Evolutionary conservation across 2,113 vertebrate genomes (phyloP), one percentile per base, ranked within the genome.

Genomic region (Ceratotherium simum): DNA sequence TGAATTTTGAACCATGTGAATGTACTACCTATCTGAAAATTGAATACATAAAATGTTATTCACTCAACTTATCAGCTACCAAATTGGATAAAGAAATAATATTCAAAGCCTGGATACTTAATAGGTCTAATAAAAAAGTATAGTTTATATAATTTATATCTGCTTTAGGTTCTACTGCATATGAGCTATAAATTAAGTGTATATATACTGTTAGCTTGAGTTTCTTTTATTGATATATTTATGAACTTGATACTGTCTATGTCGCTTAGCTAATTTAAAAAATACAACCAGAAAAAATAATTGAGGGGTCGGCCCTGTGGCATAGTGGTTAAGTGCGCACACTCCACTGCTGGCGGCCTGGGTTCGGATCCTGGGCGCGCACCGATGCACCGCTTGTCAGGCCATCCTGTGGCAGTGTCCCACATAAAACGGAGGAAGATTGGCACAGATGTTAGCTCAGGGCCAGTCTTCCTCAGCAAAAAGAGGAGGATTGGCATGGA

Each of bases 51-150:
- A 75, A 94, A 23, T 36, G 20, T 54, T 73, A 58, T 54, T 91
- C 62, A 46, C 23, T 88, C 29, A 96, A 94, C 73, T 67, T 91
- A 91, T 84, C 27, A 75, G 62, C 60, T 82, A 36, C 33, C 90
- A 90, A 90, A 54, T 8, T 42, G 73, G 62, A 69, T 25, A 36
- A 87, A 69, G 33, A 90, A 93, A 29, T 90, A 64, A 93, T 20
- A 92, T 3, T 87, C 58, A 91, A 70, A 91, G 75, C 18, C 18
- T 91, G 51, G 69, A 87, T 62, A 21, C 5, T 67, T 79, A 75
- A 62, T 2, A 69, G 8, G 76, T 54, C 58, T 60, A 76, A 83
- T n/a, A 60, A 87, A 46, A 69, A 91, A 69, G 46, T 69, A 54
- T 48, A 84, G 76, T 76, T 88, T 76, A 72, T 85, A 81, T 48